phyloP scores from a whole-genome alignment of 1,140 invertebrate genomes.

The Lordiphosa mommai region DNA sequence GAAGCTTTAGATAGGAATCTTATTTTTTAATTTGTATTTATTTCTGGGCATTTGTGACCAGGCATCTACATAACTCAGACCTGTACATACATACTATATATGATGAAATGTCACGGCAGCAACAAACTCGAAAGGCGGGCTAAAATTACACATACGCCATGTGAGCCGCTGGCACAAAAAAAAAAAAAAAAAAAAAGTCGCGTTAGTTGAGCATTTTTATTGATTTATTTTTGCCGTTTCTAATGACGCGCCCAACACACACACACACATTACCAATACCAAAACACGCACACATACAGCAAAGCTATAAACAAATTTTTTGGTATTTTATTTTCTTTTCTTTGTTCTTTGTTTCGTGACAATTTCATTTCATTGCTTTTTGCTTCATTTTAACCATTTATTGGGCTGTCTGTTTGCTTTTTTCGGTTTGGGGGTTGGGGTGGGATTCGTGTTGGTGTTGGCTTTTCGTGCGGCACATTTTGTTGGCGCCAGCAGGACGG shows the following conservation, averaged over 20 bases:
- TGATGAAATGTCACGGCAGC: constrained; percentile 22
- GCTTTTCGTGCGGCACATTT: constrained; percentile 62
- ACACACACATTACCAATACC: constrained; percentile 18
- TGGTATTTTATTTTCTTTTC: constrained; percentile 5
- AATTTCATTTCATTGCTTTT: constrained; percentile 74
- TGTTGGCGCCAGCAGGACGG: constrained; percentile 61
- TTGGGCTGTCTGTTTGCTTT: constrained; percentile 63
- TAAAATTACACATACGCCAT: constrained; percentile 51
- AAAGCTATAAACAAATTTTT: constrained; percentile 65
- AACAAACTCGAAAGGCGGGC: constrained; percentile 13
- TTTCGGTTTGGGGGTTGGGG: constrained; percentile 1
- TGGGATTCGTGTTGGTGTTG: background rate
- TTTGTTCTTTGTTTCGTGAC: constrained; percentile 57
- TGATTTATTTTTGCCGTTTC: constrained; percentile 72
- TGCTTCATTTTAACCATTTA: constrained; percentile 73
- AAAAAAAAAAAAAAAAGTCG: too few relatives aligned
- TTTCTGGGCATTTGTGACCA: too few relatives aligned
- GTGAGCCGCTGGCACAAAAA: constrained; percentile 26
- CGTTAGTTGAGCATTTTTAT: constrained; percentile 59
- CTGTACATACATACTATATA: background rate
- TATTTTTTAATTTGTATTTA: too few relatives aligned
- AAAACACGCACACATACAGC: constrained; percentile 18
- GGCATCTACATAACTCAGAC: constrained; percentile 3
- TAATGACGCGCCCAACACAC: constrained; percentile 61
- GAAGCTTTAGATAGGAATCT: too few relatives aligned